Evolutionary conservation across 2,113 vertebrate species (phyloP).

Genomic region (Phocoena sinus): DNA sequence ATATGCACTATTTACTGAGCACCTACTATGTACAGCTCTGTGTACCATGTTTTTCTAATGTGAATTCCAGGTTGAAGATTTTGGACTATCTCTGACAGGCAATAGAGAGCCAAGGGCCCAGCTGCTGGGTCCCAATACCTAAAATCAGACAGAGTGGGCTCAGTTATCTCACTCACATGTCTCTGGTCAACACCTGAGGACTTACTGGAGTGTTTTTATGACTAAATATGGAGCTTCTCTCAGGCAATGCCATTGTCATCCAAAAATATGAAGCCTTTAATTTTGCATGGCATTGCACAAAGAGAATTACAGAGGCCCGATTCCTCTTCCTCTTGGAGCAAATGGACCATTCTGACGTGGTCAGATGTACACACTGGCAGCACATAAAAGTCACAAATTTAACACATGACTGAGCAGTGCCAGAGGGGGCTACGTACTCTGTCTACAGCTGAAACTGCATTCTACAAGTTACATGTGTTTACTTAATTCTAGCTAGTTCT

Average conservation of each 20-base stretch:
- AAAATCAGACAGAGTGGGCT: background rate
- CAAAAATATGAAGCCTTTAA: slow-evolving; percentile 45
- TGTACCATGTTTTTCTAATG: background rate
- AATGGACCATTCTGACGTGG: background rate
- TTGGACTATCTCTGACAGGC: background rate
- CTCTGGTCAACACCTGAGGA: slow-evolving; percentile 16
- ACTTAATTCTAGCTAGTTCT: slow-evolving; percentile 44
- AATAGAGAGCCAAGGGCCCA: background rate
- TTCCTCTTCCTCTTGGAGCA: slow-evolving; percentile 29
- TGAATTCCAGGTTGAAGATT: slow-evolving; percentile 23
- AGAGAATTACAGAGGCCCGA: slow-evolving; percentile 16
- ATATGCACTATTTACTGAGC: background rate
- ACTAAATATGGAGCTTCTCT: slow-evolving; percentile 25
- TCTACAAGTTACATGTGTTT: slow-evolving; percentile 15
- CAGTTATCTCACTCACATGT: background rate
- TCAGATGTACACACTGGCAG: background rate
- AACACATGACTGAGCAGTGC: slow-evolving; percentile 20
- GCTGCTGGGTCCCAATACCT: background rate
- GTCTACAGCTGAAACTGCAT: slow-evolving; percentile 28
- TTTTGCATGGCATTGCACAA: slow-evolving; percentile 20
- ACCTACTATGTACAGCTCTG: background rate
- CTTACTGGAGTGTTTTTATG: background rate
- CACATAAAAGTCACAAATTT: slow-evolving; percentile 28
- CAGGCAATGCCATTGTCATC: background rate
- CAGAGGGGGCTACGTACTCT: background rate